These are phyloP conservation scores for Dasypus novemcinctus DNA, from an alignment of 2,113 vertebrate genomes.

Conservation along the genomic window DNA sequence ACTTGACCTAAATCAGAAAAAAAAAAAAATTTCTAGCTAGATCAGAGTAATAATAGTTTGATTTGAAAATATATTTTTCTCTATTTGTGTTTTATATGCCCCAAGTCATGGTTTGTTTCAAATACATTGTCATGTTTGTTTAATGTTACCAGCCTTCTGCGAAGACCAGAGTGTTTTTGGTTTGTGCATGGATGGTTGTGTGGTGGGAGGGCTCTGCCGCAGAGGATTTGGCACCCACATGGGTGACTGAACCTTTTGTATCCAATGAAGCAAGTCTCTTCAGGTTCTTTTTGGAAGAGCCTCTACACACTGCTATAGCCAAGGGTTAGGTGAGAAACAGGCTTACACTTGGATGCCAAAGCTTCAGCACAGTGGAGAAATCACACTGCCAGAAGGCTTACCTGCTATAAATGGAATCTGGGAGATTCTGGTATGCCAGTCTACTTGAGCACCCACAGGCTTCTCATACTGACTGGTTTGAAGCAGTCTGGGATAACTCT, in stretches of 20 bases:
- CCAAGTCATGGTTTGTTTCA: neutral
- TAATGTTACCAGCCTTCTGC: neutral
- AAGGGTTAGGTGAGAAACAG: neutral
- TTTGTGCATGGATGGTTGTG: neutral
- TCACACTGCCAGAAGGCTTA: neutral
- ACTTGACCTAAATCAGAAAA: neutral
- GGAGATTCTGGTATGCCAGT: neutral
- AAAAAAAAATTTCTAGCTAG: neutral
- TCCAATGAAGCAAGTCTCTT: slow-evolving; percentile 45
- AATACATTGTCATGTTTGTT: neutral
- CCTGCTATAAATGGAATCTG: neutral
- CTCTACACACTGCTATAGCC: neutral
- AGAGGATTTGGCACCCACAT: neutral
- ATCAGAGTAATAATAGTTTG: neutral
- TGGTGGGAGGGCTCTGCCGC: neutral
- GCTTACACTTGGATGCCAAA: neutral
- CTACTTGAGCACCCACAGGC: neutral
- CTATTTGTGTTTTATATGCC: neutral
- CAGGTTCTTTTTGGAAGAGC: slow-evolving; percentile 42
- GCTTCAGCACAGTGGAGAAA: neutral
- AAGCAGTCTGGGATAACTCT: neutral
- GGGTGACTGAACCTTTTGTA: neutral
- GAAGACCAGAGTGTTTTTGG: neutral
- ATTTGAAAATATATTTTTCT: neutral
- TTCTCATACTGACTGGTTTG: neutral